Base-by-base conservation (phyloP, 2,797 vertebrate genomes). In the Varecia variegata region DNA sequence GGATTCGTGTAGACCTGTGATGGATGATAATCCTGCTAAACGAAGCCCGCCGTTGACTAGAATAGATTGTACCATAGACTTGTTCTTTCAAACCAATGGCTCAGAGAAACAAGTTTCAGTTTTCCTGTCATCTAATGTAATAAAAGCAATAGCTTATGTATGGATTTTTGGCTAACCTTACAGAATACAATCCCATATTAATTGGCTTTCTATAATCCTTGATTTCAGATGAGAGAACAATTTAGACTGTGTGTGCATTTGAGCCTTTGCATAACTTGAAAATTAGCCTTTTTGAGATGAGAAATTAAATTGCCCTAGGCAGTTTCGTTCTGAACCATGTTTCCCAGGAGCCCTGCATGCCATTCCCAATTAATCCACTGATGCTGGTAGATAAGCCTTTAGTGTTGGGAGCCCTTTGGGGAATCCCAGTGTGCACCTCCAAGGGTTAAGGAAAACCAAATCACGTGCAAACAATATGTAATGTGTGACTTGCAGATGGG, bases 311-410 rank as follows among this genome's bases (percentile, higher is more conserved):
- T 90, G 96, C 97, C 97, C 97, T 0, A 0, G 94, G 97, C 96
- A 95, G 90, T 97, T 88, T 95, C 77, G 0, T 50, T 97, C 14
- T 38, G 88, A 94, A 96, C 89, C 65, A 50, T 56, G 2, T 14
- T 87, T 98, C 98, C 97, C 98, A 95, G 43, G 98, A 97, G 98
- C 62, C 88, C 74, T 25, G 23, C 87, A 52, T 97, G 96, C 97
- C 52, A 18, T 96, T 96, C 96, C 97, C 97, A 97, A 96, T 97
- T 98, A 98, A 98, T 98, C 96, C 45, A 17, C 74, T 0, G 25
- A 76, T 47, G 17, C 83, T 96, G 97, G 80, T 70, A 92, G 93
- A 97, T 97, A 97, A 98, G 97, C 96, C 96, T 90, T 97, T 0
- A 0, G 89, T 88, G 81, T 62, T 82, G 58, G 89, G 92, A 93